Evolutionary conservation across 2,113 vertebrate genomes (phyloP).

Genomic region (Mandrillus leucophaeus): DNA sequence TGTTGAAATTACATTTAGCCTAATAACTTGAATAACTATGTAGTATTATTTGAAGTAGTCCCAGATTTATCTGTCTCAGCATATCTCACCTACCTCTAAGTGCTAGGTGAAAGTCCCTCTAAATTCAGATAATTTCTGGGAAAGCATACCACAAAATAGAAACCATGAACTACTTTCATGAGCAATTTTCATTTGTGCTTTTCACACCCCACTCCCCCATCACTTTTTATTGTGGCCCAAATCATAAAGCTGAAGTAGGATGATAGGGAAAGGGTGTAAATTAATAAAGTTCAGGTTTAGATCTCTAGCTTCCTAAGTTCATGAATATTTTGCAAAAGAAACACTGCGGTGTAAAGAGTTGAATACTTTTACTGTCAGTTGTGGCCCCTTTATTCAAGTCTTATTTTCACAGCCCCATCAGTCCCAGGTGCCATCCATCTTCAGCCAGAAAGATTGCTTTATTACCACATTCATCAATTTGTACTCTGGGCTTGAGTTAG

Average conservation of each 20-base stretch:
- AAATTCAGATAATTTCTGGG: neutral
- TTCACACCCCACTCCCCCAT: neutral
- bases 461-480: constrained; percentile 79
- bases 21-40: neutral
- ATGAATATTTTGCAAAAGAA: neutral
- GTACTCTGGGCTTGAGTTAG: constrained; percentile 75
- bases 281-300: neutral
- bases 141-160: neutral
- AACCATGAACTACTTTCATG: neutral
- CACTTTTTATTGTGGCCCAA: neutral
- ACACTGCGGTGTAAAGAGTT: neutral
- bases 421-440: constrained; percentile 70
- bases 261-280: neutral
- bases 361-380: neutral
- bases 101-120: neutral
- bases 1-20: neutral
- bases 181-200: neutral
- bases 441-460: constrained; percentile 78
- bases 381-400: constrained; percentile 33
- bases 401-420: constrained; percentile 25
- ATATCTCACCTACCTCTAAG: neutral
- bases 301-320: neutral
- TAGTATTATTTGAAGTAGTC: neutral
- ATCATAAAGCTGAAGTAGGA: neutral
- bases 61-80: neutral